Evolutionary conservation across 2,797 vertebrate species (phyloP).

Genomic region (Thalassophryne amazonica): DNA sequence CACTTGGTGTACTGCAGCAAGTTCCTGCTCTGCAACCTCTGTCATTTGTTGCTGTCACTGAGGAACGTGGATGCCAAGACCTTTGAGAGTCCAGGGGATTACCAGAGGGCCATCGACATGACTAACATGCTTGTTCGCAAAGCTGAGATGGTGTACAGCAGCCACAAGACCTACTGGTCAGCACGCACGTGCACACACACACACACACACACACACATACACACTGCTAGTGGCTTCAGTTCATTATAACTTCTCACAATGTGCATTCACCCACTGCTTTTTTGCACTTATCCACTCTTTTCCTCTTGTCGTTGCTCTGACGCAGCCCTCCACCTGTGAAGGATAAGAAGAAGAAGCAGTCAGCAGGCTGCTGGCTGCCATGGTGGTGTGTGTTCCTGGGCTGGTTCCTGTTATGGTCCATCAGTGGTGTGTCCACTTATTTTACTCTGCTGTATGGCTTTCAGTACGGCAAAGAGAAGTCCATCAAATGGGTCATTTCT

Average conservation of each 20-base stretch:
- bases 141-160: constrained; percentile 72
- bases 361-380: constrained; percentile 67
- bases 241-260: neutral
- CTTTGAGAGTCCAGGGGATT: constrained; percentile 55
- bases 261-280: neutral
- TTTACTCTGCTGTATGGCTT: constrained; percentile 85
- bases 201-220: neutral
- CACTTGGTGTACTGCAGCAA: constrained; percentile 80
- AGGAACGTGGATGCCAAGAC: constrained; percentile 62
- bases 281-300: neutral
- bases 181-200: constrained; percentile 3
- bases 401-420: constrained; percentile 80
- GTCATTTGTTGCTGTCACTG: constrained; percentile 65
- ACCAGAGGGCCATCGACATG: constrained; percentile 50
- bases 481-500: constrained; percentile 83
- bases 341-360: constrained; percentile 42
- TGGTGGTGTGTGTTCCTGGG: constrained; percentile 86
- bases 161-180: constrained; percentile 71
- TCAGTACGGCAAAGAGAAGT: constrained; percentile 76
- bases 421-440: constrained; percentile 80
- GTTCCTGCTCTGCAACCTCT: constrained; percentile 72
- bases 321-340: constrained; percentile 51
- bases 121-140: constrained; percentile 68
- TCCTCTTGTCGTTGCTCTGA: neutral
- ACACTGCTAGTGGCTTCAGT: neutral